Percentiles rank a stretch among this genome's conserved stretches.
These are phyloP conservation scores for Sarcophaga variegata DNA, from an alignment of 2,888 invertebrate genomes.

Conservation along the genomic window DNA sequence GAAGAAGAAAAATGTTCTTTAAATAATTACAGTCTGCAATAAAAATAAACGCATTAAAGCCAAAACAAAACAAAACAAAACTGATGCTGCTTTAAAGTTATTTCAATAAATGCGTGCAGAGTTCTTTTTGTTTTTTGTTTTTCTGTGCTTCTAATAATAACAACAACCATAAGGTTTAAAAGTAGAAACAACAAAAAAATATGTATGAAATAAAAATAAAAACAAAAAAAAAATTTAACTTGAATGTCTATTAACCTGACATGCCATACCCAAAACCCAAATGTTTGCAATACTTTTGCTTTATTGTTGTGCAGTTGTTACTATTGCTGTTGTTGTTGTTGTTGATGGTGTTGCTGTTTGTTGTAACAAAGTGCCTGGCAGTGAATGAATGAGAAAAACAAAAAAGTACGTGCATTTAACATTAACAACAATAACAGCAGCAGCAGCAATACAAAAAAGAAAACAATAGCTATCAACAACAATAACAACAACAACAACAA, in stretches of 20 bases:
- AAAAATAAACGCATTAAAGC: neutral
- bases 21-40: conserved; percentile 16
- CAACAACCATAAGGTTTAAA: neutral
- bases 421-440: conserved; percentile 28
- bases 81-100: neutral
- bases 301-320: conserved; percentile 22
- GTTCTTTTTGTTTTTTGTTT: conserved; percentile 2
- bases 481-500: neutral
- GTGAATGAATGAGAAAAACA: conserved; percentile 27
- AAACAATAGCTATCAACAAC: conserved; percentile 2
- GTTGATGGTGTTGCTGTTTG: neutral
- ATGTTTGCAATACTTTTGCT: neutral
- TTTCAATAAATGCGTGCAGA: conserved; percentile 49
- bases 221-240: neutral
- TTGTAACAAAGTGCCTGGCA: conserved; percentile 42
- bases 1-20: conserved; percentile 16
- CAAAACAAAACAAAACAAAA: neutral
- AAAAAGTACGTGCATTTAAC: conserved; percentile 59
- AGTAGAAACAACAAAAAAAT: conserved; percentile 6
- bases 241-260: conserved; percentile 43
- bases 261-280: conserved; percentile 37
- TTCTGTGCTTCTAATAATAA: neutral
- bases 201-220: no score
- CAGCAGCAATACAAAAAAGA: neutral
- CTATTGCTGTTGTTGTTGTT: conserved; percentile 3